phyloP scores from a whole-genome alignment of 2,797 vertebrate genomes.

The Megalops cyprinoides region DNA sequence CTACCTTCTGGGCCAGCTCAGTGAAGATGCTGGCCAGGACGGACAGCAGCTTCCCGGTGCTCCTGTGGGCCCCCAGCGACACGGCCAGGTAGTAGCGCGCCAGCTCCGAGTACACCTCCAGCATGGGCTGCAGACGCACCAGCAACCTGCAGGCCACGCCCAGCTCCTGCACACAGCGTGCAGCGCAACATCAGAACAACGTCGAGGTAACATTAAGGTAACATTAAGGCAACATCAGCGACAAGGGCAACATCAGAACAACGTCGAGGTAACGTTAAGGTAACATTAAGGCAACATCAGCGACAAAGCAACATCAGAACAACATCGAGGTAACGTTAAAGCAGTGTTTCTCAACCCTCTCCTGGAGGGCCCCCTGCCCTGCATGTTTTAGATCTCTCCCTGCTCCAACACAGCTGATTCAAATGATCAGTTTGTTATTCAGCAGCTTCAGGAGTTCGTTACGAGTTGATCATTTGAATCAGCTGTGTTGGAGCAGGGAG shows the following conservation, averaged over 20 bases:
- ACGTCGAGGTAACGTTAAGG: not conserved
- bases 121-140: conserved; percentile 84
- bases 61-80: conserved; percentile 85
- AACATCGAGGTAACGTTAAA: no score
- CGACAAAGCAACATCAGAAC: no score
- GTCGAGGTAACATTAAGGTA: no score
- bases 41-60: conserved; percentile 88
- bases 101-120: conserved; percentile 84
- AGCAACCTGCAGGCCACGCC: conserved; percentile 78
- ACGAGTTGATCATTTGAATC: no score
- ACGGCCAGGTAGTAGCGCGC: conserved; percentile 85
- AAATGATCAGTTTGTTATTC: no score
- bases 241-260: not conserved
- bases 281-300: not conserved
- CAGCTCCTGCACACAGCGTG: conserved; percentile 73
- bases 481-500: no score
- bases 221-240: not conserved
- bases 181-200: no score
- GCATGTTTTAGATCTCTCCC: no score
- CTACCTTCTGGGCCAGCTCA: conserved; percentile 92
- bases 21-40: conserved; percentile 88
- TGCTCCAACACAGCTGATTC: no score
- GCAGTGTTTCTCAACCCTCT: no score
- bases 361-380: no score
- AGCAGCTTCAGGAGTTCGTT: no score